Conservation (phyloP, 2,888 invertebrate genomes). For the Amphipoea oculea region DNA sequence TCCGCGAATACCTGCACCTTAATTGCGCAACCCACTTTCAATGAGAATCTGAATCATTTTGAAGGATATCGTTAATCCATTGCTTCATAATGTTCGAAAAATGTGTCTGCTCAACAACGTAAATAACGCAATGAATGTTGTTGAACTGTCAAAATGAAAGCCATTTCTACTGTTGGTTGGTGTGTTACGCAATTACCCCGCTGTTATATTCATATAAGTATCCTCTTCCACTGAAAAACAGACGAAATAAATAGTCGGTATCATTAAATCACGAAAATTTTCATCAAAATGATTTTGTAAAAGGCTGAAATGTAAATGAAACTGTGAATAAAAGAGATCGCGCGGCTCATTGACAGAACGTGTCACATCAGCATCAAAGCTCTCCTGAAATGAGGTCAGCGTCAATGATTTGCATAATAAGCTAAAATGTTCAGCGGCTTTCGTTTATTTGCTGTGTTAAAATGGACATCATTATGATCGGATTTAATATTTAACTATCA, state of each 20-base stretch:
- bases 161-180: too few species aligned
- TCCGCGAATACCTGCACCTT: neutral
- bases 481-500: neutral
- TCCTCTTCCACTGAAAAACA: neutral
- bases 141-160: too few species aligned
- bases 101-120: too few species aligned
- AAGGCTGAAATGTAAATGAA: conserved; percentile 27
- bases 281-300: conserved; percentile 8
- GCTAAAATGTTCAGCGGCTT: conserved; percentile 31
- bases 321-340: conserved; percentile 44
- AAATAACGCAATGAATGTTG: too few species aligned
- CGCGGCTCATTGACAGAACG: conserved; percentile 34
- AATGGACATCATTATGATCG: neutral
- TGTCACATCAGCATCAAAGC: conserved; percentile 45
- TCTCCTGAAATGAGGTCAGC: conserved; percentile 42
- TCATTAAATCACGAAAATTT: neutral
- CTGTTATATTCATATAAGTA: too few species aligned
- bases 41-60: too few species aligned
- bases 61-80: too few species aligned
- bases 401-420: conserved; percentile 50
- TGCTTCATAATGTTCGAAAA: too few species aligned
- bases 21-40: too few species aligned
- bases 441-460: conserved; percentile 41
- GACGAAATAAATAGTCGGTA: conserved; percentile 2
- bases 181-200: too few species aligned